Evolutionary conservation across 2,113 vertebrate species (phyloP).

Genomic region (human): GRCh38 chr9:129164501-129165000

Average conservation of each 20-base stretch:
- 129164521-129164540: neutral
- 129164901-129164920: neutral
- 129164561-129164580: accelerated
- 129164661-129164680: neutral
- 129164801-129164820: neutral
- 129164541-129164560: neutral
- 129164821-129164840: neutral
- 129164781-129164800: neutral
- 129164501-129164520: neutral
- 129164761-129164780: neutral
- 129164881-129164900: neutral
- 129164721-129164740: neutral
- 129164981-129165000: no score
- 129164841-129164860: neutral
- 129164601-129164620: neutral
- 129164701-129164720: neutral
- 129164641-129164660: neutral
- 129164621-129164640: neutral
- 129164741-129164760: neutral
- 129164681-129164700: neutral
- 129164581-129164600: neutral
- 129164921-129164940: neutral
- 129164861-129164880: neutral
- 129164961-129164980: no score
- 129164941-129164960: no score